Base-by-base conservation (phyloP, 2,113 vertebrate species). In the Nycticorax nycticorax region DNA sequence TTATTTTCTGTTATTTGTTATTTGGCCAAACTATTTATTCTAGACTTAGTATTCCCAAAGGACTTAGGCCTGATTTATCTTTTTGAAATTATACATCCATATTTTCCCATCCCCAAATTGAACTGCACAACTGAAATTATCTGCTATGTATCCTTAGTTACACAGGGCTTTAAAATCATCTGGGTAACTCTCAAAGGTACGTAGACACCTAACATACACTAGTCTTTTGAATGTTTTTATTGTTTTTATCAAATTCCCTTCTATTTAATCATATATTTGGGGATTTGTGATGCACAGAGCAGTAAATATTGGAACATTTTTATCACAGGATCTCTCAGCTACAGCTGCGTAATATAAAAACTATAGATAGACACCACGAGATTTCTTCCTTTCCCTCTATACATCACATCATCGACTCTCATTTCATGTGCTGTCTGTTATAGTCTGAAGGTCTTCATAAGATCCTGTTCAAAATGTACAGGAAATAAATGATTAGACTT, bases 201-300 rank as follows among this genome's bases (percentile, higher is more conserved):
- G 32, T 35, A 76, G 83, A 59, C 53, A 48, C 33, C 74, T 64
- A 63, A 71, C 53, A 67, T 77, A 53, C 22, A n/a, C 47, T 62
- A 68, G 59, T 52, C 41, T 92, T 94, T 69, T 43, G 9, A 96
- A 85, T 81, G 15, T 37, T 91, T 94, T 82, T 92, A 91, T 85
- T 79, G 57, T 71, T 96, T 96, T 85, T 95, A 77, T 94, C 76
- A 95, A 85, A 91, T 89, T 96, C 55, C 9, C 67, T 93, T 84
- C 45, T 93, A 64, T 95, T 83, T 96, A 91, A 57, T 89, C 45
- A 84, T 89, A 78, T 85, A 68, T 86, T 83, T 93, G 41, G 63
- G 92, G 63, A 91, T 85, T 88, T 91, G 37, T 88, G 71, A 78
- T 88, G 26, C 84, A 72, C 83, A 95, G 45, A 93, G 85, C 67